Base-by-base conservation (phyloP, 2,797 vertebrate species). In the Sebastes matsubarae region DNA sequence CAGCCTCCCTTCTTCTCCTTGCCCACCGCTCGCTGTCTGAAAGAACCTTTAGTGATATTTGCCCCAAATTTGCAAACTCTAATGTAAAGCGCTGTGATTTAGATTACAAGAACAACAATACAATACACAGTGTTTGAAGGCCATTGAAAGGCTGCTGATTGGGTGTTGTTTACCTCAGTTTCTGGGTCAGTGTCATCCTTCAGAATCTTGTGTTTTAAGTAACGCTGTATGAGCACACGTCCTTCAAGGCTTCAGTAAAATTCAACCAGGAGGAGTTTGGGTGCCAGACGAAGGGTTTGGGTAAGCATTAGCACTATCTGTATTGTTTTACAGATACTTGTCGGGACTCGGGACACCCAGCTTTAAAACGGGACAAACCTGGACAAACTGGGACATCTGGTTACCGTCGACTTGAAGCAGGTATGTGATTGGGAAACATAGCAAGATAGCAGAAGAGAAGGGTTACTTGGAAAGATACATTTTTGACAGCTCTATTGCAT, bases 311-410 rank as follows among this genome's bases (percentile, higher is more conserved):
- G 38, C 34, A 27, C 27, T 27, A 27, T 27, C 27, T 27, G 27
- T 50, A 20, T 18, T 50, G 46, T 50, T 50, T 50, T 50, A 50
- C 18, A 20, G 18, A 50, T 50, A 50, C 18, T 50, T 50, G 16
- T 20, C 0, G 0, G 16, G 42, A 50, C 46, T 9, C 1, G 1
- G 46, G 0, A 52, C 46, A n/a, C 18, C 46, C 18, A 52, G 18
- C 46, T 52, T 52, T 20, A 50, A 50, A 50, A 0, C 18, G 8
- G 46, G 46, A 52, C 46, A 52, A 52, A 0, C 46, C 46, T 20
- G 18, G 2, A 50, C 46, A 50, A 0, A 50, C 46, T 0, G 18
- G 46, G 46, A 52, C 46, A 52, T 52, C 46, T 52, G 46, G 8
- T 50, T 2, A 20, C 18, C 2, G 46, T n/a, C 0, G 46, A 1